Conservation (phyloP, 1,140 invertebrate genomes). For the Andricus grossulariae region DNA sequence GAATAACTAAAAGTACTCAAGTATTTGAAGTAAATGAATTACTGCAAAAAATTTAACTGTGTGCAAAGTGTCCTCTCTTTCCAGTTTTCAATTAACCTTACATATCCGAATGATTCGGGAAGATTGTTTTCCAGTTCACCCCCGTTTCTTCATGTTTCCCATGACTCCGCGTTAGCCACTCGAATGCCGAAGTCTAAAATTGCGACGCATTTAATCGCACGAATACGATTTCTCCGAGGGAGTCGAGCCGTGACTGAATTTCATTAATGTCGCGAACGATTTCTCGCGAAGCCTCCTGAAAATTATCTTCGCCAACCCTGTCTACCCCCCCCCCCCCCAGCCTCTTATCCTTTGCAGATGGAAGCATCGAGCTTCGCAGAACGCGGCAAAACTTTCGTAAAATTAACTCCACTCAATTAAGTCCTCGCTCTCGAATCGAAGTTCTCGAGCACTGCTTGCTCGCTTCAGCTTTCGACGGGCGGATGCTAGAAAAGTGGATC, state of each 20-base stretch:
- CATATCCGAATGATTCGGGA: no score
- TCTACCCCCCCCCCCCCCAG: conserved; percentile 35
- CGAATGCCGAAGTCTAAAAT: conserved; percentile 9
- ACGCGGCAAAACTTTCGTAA: conserved; percentile 54
- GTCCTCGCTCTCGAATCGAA: conserved; percentile 43
- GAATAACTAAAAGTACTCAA: no score
- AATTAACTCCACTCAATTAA: conserved; percentile 67
- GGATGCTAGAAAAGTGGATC: not conserved
- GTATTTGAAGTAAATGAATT: no score
- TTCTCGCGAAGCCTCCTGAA: conserved; percentile 37
- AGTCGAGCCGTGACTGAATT: conserved; percentile 43
- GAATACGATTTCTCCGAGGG: conserved; percentile 28
- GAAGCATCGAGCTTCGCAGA: conserved; percentile 33
- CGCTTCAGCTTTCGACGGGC: conserved; percentile 31
- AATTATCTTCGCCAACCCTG: conserved; percentile 35
- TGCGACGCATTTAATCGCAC: conserved; percentile 21
- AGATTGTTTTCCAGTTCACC: not conserved
- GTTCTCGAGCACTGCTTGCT: conserved; percentile 20
- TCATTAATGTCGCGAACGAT: conserved; percentile 44
- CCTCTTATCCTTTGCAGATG: conserved; percentile 34
- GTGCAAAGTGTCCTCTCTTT: no score
- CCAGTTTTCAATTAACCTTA: no score
- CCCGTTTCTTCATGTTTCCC: not conserved
- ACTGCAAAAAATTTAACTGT: no score
- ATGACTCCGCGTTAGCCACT: conserved; percentile 4